Evolutionary conservation across 2,888 invertebrate species (phyloP).

Genomic region (Bursaphelenchus okinawaensis): DNA sequence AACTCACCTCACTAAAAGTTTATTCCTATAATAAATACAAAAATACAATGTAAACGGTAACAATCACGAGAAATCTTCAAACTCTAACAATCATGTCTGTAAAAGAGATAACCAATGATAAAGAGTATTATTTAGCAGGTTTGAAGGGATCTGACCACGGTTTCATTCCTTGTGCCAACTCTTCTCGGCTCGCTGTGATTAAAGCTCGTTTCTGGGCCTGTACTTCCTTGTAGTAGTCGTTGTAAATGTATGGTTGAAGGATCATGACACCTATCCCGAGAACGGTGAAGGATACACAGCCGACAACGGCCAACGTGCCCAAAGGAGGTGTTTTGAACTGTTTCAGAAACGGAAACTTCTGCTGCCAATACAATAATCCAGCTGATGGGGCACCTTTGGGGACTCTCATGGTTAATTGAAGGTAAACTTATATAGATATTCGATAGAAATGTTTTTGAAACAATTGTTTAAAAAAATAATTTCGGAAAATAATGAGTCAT

Average conservation of each 20-base stretch:
- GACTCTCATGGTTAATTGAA: constrained; percentile 39
- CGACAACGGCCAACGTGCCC: constrained; percentile 44
- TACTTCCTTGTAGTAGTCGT: constrained; percentile 40
- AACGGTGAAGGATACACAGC: constrained; percentile 32
- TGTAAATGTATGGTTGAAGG: constrained; percentile 37
- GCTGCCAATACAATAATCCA: constrained; percentile 38
- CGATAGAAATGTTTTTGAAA: too few relatives aligned
- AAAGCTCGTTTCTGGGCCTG: constrained; percentile 44
- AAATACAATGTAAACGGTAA: too few relatives aligned
- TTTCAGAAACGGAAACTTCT: constrained; percentile 30
- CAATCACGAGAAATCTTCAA: too few relatives aligned
- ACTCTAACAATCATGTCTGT: too few relatives aligned
- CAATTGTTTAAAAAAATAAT: too few relatives aligned
- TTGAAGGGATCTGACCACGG: constrained; percentile 50
- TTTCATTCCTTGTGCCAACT: constrained; percentile 39
- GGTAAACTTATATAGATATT: background rate
- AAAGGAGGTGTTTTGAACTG: constrained; percentile 28
- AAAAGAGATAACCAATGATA: too few relatives aligned
- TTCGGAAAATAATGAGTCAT: too few relatives aligned
- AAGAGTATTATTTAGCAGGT: constrained; percentile 31
- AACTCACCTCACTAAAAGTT: too few relatives aligned
- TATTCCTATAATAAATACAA: too few relatives aligned
- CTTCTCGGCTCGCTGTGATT: constrained; percentile 36
- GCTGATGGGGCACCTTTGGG: constrained; percentile 48
- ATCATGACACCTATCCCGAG: constrained; percentile 42